These are phyloP conservation scores for Ondatra zibethicus DNA, from an alignment of 2,113 vertebrate genomes.

Conservation along the genomic window DNA sequence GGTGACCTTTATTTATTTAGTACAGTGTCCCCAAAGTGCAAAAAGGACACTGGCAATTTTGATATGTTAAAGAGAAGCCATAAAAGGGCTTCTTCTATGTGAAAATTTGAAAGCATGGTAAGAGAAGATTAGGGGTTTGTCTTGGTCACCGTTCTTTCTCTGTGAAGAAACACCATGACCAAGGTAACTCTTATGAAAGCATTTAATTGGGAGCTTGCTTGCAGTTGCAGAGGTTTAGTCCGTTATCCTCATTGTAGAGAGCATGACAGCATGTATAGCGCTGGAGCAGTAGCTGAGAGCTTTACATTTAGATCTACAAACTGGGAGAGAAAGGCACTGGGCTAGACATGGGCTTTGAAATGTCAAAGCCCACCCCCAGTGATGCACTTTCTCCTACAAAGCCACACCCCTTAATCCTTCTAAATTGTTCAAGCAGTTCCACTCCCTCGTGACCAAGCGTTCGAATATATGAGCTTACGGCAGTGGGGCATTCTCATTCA, in stretches of 20 bases:
- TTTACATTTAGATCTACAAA: not conserved
- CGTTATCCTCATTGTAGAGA: not conserved
- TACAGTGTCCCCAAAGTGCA: too few species aligned
- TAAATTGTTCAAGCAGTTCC: not conserved
- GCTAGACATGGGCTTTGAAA: not conserved
- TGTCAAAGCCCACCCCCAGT: not conserved
- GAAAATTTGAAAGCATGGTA: not conserved
- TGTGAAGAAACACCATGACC: not conserved
- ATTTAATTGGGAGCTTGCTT: not conserved
- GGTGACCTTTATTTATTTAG: not conserved
- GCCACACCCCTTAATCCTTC: not conserved
- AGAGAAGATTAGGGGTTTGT: not conserved
- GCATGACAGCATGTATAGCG: not conserved
- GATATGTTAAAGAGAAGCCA: not conserved
- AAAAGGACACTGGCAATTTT: not conserved
- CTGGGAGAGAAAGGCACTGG: not conserved
- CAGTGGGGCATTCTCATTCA: not conserved
- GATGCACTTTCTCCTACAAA: not conserved
- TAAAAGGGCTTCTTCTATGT: not conserved
- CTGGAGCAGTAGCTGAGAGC: not conserved
- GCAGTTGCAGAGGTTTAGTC: not conserved
- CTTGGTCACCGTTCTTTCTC: not conserved
- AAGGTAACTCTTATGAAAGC: not conserved
- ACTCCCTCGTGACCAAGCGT: not conserved
- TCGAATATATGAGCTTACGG: not conserved